phyloP scores from a whole-genome alignment of 2,888 invertebrate species.

The Acleris holmiana region DNA sequence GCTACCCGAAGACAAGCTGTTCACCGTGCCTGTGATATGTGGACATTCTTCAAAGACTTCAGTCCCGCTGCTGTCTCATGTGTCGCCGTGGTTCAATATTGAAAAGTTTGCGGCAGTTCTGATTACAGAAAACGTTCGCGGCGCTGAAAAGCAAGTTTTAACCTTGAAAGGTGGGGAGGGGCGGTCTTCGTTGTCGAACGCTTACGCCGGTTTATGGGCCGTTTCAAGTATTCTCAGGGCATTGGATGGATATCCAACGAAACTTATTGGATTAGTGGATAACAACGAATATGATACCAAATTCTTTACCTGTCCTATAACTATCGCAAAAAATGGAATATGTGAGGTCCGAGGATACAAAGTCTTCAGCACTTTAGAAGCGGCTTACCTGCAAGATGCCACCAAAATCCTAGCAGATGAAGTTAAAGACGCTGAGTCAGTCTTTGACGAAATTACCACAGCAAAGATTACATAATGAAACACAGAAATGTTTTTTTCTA shows the following conservation, averaged over 20 bases:
- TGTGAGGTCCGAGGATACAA: constrained; percentile 8
- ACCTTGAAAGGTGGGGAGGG: constrained; percentile 3
- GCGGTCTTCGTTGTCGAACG: constrained; percentile 6
- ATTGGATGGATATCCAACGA: constrained; percentile 7
- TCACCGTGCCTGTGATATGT: constrained; percentile 25
- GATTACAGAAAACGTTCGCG: constrained; percentile 29
- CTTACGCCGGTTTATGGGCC: constrained; percentile 19
- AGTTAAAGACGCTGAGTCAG: constrained; percentile 15
- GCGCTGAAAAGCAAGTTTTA: constrained; percentile 1
- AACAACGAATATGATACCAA: constrained; percentile 21
- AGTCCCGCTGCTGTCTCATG: constrained; percentile 30
- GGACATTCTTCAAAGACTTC: constrained; percentile 24
- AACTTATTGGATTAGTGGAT: constrained; percentile 26
- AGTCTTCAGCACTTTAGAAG: constrained; percentile 17
- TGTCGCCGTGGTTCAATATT: constrained; percentile 28
- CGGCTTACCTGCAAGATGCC: constrained; percentile 12
- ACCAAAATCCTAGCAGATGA: constrained; percentile 15
- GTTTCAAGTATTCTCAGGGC: constrained; percentile 21
- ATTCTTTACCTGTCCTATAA: constrained; percentile 18
- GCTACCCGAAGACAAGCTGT: constrained; percentile 7
- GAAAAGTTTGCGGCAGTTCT: constrained; percentile 13
- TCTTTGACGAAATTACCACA: constrained; percentile 13
- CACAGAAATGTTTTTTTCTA: no score
- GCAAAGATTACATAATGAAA: not conserved
- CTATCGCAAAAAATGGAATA: constrained; percentile 21